Evolutionary conservation across 2,888 invertebrate species (phyloP).

Genomic region (Podotricha telesiphe): DNA sequence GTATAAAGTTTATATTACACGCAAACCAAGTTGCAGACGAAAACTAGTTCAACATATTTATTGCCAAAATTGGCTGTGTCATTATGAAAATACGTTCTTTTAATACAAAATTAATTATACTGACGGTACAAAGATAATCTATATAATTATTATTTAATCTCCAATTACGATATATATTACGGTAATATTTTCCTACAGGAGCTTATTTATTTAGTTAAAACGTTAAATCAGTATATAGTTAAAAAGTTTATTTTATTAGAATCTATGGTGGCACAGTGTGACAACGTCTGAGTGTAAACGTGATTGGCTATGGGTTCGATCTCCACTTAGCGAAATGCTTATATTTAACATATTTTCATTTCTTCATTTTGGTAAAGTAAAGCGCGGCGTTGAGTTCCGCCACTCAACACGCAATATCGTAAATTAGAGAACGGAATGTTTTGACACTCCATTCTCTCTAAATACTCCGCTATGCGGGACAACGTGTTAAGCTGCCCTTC

Average conservation of each 20-base stretch:
- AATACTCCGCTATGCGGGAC: too few species aligned
- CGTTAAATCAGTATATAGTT: not conserved
- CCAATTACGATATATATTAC: constrained; percentile 1
- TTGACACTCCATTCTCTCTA: not conserved
- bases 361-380: too few species aligned
- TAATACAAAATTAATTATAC: constrained; percentile 15
- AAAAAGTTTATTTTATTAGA: too few species aligned
- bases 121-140: not conserved
- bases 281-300: too few species aligned
- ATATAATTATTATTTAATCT: constrained; percentile 6
- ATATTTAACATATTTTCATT: too few species aligned
- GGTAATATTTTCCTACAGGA: not conserved
- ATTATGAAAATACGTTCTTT: not conserved
- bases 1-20: too few species aligned
- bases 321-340: too few species aligned
- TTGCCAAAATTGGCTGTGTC: not conserved
- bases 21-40: not conserved
- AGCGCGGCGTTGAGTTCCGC: too few species aligned
- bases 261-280: too few species aligned
- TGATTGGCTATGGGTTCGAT: too few species aligned
- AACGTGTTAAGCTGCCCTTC: too few species aligned
- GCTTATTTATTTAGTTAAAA: not conserved
- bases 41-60: not conserved
- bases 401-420: not conserved
- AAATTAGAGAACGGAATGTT: not conserved